Evolutionary conservation across 1,140 invertebrate genomes (phyloP), one percentile per base, ranked within the genome.

Genomic region (Trachymyrmex septentrionalis): DNA sequence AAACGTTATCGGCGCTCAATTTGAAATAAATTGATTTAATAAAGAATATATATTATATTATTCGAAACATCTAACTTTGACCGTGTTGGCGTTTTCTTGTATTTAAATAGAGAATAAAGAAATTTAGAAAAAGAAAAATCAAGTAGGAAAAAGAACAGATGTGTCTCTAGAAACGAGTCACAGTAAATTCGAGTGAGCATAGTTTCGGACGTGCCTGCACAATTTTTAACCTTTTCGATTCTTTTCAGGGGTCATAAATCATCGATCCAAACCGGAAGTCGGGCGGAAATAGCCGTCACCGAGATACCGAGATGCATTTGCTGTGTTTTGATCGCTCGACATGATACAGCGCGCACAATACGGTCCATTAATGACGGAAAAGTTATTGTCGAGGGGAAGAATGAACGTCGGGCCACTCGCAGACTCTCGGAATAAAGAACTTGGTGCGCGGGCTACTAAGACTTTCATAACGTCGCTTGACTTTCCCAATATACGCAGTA

Each of bases 221-320:
- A n/a, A 73, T 75, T 34, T 66, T 73, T 48, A 27, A 21, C 3
- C 19, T 3, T 27, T 57, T 57, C 24, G 9, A 12, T 21, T 50
- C 88, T 77, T 86, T 82, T 75, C 84, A 75, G 59, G 73, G 61
- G 69, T 89, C 85, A 86, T 93, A 92, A 92, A 93, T 93, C 93
- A 93, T 89, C 90, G 86, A 77, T 78, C 85, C 50, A 69, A 86
- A 90, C 72, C 86, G 84, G 86, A 93, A 92, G 85, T 67, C 71
- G 50, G 63, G 61, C 48, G 71, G 81, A 88, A 86, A 67, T 66
- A 67, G 71, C 84, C 57, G 84, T 76, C 85, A 71, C 69, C 87
- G 71, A 88, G 87, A 90, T 88, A 86, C 69, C 76, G 76, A 78
- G 69, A 84, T 78, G 86, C 82, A 78, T 90, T 92, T 82, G 81